Base-by-base conservation (phyloP, 2,113 vertebrate species). In the Paradisaea rubra region DNA sequence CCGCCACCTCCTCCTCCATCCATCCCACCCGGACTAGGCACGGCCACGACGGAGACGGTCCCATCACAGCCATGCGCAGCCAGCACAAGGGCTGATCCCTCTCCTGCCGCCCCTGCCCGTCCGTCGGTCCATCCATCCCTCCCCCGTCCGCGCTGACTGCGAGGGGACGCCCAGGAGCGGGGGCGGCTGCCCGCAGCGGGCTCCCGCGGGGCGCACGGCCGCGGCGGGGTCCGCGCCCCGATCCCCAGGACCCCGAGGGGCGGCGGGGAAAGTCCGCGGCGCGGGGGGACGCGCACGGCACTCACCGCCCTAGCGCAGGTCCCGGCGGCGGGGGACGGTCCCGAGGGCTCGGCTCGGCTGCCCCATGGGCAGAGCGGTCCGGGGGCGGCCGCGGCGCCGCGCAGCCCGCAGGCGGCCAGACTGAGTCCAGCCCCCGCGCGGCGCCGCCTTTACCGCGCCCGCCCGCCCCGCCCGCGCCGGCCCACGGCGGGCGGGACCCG, bases 291-390 rank as follows among this genome's bases (percentile, higher is more conserved):
- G 24, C 72, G 68, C 83, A 13, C 53, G 13, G 53, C 50, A 93
- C 94, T 93, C 88, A 93, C 94, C 80, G 24, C 64, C 59, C 69
- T 81, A 91, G 35, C 47, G 74, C 88, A 39, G 47, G 44, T 91
- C 84, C 54, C 44, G 64, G 6, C 37, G 64, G 81, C 52, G 79
- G 44, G 33, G 52, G 4, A 21, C 8, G 1, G 9, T 83, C 63
- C 88, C 70, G 59, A 54, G 39, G 49, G 53, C 24, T 85, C 27
- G 52, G 64, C 10, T 24, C 1, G 30, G 52, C 63, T 88, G 79
- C 69, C 73, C 87, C 93, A 93, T 93, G 30, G 22, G 68, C 77
- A 57, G 27, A 53, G 49, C 59, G 9, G 8, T 19, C 11, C 53
- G 7, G 41, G n/a, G 8, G 5, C 41, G 3, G 14, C 41, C 22